Percentiles rank a stretch among this genome's conserved stretches.
Conservation (phyloP, 2,888 invertebrate genomes). For the Apoda limacodes region DNA sequence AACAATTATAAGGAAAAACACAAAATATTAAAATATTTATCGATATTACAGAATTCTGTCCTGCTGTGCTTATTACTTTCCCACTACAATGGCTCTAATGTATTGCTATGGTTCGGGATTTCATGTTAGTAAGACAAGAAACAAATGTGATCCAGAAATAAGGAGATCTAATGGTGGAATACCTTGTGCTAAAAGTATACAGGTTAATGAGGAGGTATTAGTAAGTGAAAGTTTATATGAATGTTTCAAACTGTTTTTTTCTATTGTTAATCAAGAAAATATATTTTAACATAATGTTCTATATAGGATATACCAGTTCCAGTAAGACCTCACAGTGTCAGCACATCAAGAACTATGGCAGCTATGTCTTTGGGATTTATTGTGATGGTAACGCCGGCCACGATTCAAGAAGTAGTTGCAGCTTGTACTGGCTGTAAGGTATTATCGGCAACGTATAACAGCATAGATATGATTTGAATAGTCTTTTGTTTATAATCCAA, state of each 20-base stretch:
- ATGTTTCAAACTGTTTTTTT: no score
- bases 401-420: constrained; percentile 90
- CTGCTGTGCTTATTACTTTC: constrained; percentile 90
- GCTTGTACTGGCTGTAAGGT: constrained; percentile 90
- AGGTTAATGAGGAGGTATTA: no score
- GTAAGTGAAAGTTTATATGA: constrained; percentile 44
- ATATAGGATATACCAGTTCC: constrained; percentile 45
- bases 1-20: no score
- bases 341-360: constrained; percentile 89
- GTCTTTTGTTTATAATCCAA: constrained; percentile 1
- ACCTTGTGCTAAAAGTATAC: constrained; percentile 46
- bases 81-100: constrained; percentile 92
- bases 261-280: constrained; percentile 25
- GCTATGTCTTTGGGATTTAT: constrained; percentile 93
- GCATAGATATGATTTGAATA: no score
- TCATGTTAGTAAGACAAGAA: constrained; percentile 85
- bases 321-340: constrained; percentile 79
- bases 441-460: constrained; percentile 20
- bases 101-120: constrained; percentile 92
- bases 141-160: constrained; percentile 62
- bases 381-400: constrained; percentile 91
- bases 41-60: constrained; percentile 78
- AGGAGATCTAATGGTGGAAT: constrained; percentile 45
- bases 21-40: no score
- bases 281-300: constrained; percentile 13